phyloP scores from a whole-genome alignment of 2,888 invertebrate species.

The Hedya salicella region DNA sequence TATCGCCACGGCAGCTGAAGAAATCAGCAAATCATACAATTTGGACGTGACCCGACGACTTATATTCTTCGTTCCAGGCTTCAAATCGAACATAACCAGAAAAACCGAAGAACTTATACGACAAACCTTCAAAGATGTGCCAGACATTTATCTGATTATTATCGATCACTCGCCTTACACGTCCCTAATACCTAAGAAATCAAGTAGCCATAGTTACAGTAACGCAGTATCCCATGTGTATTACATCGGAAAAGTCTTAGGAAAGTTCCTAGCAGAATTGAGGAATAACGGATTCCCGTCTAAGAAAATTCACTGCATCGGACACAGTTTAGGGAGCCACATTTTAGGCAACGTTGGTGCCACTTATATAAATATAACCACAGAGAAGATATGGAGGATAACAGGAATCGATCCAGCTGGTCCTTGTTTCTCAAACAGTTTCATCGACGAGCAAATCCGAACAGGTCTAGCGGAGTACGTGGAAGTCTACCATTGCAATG shows the following conservation, averaged over 20 bases:
- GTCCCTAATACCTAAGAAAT: slow-evolving; percentile 62
- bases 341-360: slow-evolving; percentile 69
- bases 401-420: slow-evolving; percentile 79
- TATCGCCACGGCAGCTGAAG: slow-evolving; percentile 63
- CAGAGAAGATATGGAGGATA: slow-evolving; percentile 68
- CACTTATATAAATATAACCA: slow-evolving; percentile 62
- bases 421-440: slow-evolving; percentile 75
- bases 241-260: slow-evolving; percentile 69
- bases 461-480: slow-evolving; percentile 84
- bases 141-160: slow-evolving; percentile 71
- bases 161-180: slow-evolving; percentile 77
- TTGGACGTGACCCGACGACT: slow-evolving; percentile 68
- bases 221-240: slow-evolving; percentile 67
- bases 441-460: slow-evolving; percentile 76
- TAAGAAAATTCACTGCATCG: slow-evolving; percentile 71
- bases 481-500: slow-evolving; percentile 86
- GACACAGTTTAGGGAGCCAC: slow-evolving; percentile 76
- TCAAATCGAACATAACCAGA: slow-evolving; percentile 72
- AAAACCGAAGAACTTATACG: slow-evolving; percentile 70
- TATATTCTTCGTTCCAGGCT: slow-evolving; percentile 76
- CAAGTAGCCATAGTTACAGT: slow-evolving; percentile 76
- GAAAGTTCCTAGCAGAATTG: slow-evolving; percentile 64
- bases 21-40: slow-evolving; percentile 64
- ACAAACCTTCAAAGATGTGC: slow-evolving; percentile 68
- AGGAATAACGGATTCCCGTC: slow-evolving; percentile 65